A percentile compares a stretch with the other conserved stretches of the same genome.
Evolutionary conservation across 92 coral and sea anemone genomes (phyloP).

Genomic region (Anthopleura xanthogrammica): DNA sequence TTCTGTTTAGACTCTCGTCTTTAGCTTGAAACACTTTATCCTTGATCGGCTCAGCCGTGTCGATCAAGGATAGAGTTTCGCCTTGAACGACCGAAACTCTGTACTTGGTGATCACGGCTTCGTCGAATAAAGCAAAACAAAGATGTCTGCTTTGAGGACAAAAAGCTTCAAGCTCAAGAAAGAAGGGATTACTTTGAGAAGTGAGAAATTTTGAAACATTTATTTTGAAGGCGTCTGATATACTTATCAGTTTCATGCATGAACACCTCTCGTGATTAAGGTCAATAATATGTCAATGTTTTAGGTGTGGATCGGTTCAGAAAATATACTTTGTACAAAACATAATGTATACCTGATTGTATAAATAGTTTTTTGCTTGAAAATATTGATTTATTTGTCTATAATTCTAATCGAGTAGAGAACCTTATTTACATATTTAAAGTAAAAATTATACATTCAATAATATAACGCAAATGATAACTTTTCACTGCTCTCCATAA

Average conservation of each 20-base stretch:
- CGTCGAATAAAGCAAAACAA: not conserved
- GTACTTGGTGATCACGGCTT: constrained; percentile 26
- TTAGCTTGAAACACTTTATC: constrained; percentile 12
- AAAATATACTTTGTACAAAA: not conserved
- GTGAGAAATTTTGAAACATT: not conserved
- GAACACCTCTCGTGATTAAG: not conserved
- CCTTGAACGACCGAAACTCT: constrained; percentile 4
- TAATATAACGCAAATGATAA: not conserved
- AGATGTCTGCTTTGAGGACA: not conserved
- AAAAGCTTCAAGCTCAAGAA: not conserved
- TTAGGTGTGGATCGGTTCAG: not conserved
- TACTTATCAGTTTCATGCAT: not conserved
- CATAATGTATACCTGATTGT: not conserved
- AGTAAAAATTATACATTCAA: not conserved
- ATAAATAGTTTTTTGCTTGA: not conserved
- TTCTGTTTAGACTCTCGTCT: not conserved
- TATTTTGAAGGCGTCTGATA: not conserved
- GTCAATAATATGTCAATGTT: not conserved
- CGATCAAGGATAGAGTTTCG: constrained; percentile 38
- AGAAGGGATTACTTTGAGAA: not conserved
- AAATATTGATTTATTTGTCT: not conserved
- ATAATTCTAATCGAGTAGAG: not conserved
- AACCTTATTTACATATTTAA: not conserved
- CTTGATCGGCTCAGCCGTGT: constrained; percentile 31
- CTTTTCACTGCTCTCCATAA: not conserved